A percentile compares a stretch with the other conserved stretches of the same genome.
phyloP scores from a whole-genome alignment of 2,888 invertebrate species.

The Ectemnius lituratus region DNA sequence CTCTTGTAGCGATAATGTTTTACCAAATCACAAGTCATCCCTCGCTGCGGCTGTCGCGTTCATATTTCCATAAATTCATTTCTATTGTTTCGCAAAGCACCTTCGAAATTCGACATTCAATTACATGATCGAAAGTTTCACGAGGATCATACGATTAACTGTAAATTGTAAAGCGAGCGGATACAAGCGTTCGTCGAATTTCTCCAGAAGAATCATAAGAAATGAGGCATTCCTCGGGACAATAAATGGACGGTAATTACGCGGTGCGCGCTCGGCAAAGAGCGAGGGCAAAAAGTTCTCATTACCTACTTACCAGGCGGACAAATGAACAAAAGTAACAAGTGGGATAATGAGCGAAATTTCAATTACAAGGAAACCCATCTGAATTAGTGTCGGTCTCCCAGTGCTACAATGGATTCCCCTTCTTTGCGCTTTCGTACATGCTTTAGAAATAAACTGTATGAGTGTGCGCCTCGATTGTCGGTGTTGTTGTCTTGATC shows the following conservation, averaged over 20 bases:
- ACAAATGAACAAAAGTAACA: constrained; percentile 23
- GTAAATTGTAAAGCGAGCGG: neutral
- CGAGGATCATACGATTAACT: constrained; percentile 15
- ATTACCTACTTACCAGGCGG: constrained; percentile 33
- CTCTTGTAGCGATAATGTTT: neutral
- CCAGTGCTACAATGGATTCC: neutral
- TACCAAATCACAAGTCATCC: neutral
- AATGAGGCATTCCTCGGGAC: constrained; percentile 34
- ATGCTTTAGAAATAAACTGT: no score
- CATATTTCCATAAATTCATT: no score
- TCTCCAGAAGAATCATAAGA: constrained; percentile 3
- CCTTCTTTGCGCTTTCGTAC: no score
- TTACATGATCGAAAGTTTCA: no score
- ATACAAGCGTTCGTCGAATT: constrained; percentile 7
- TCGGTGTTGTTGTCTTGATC: constrained; percentile 36
- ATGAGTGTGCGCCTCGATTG: constrained; percentile 34
- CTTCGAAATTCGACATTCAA: no score
- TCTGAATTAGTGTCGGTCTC: constrained; percentile 14
- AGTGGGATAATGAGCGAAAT: constrained; percentile 7
- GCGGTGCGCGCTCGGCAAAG: constrained; percentile 31
- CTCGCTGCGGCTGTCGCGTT: neutral
- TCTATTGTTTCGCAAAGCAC: no score
- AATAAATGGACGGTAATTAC: constrained; percentile 44
- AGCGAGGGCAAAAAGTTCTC: constrained; percentile 35
- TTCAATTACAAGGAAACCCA: neutral